Evolutionary conservation across 2,888 invertebrate species (phyloP), one percentile per base, ranked within the genome.

Genomic region (Cephus runcator): DNA sequence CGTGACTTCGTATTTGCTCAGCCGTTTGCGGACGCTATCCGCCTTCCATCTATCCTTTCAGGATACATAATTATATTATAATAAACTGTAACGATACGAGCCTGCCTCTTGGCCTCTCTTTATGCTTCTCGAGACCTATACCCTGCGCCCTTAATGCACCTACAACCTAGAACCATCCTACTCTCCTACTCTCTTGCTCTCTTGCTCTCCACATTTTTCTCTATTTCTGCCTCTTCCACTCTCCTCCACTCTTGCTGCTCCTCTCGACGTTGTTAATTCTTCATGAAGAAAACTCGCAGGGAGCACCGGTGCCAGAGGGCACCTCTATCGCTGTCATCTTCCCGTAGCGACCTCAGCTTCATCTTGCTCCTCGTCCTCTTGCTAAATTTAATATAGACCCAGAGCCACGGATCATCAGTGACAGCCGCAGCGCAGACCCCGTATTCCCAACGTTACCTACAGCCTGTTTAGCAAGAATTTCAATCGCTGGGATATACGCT

Each of bases 31-130:
- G 35, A 30, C 69, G 79, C 85, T 85, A 85, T 85, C 86, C 86
- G 84, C 73, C 80, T 84, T 79, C 75, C 80, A 77, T 89, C 90
- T 87, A 83, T 86, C 84, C 86, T 84, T 76, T 80, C 86, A 85
- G 88, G 90, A 88, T 89, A 89, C 91, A 87, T 91, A 90, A 91
- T 91, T 91, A 91, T 91, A 91, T 90, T 90, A 91, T 90, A 91
- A 91, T 91, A 91, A 91, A 90, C 87, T 89, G 88, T 90, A 90
- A 90, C 89, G 89, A 91, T 89, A 88, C 86, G 85, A 85, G 84
- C 86, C 77, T 79, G 79, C 80, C 78, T 77, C 75, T 80, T 80
- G 73, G 77, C 78, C 81, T 73, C 73, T 73, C 73, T 12, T 73
- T 34, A 34, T 35, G 33, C 12, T 30, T 9, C 15, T 30, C n/a